Evolutionary conservation across 2,797 vertebrate species (phyloP).

Genomic region (Anolis apletophallus): DNA sequence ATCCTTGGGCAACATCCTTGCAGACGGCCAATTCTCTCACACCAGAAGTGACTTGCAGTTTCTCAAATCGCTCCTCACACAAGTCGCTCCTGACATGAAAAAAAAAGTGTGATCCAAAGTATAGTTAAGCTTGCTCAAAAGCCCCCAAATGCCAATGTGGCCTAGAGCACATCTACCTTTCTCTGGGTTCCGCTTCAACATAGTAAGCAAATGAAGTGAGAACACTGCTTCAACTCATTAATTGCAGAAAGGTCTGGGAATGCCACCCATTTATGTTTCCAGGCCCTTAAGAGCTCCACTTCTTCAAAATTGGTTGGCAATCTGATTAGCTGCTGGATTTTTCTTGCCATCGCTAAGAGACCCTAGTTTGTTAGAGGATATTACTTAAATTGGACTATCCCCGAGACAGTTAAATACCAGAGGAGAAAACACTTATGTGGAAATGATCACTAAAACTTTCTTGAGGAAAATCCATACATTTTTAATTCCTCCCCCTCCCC

Average conservation of each 20-base stretch:
- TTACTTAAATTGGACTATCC: constrained; percentile 51
- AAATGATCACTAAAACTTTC: constrained; percentile 69
- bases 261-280: constrained; percentile 10
- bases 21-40: no score
- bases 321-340: constrained; percentile 31
- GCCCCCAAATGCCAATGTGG: not conserved
- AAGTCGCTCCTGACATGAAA: no score
- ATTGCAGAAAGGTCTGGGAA: constrained; percentile 1
- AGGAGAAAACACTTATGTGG: constrained; percentile 36
- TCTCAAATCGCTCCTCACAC: no score
- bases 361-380: constrained; percentile 46
- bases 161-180: not conserved
- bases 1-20: no score
- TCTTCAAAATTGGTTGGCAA: constrained; percentile 34
- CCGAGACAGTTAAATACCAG: constrained; percentile 24
- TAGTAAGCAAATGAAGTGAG: not conserved
- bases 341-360: constrained; percentile 28
- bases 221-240: rapidly evolving
- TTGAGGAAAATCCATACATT: constrained; percentile 64
- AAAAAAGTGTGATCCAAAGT: not conserved
- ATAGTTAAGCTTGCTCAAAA: not conserved
- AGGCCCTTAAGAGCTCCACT: not conserved
- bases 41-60: no score
- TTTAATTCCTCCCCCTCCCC: constrained; percentile 68
- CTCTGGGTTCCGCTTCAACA: rapidly evolving